Percentiles rank a stretch among this genome's conserved stretches.
These are phyloP conservation scores for Urosaurus nigricauda DNA, from an alignment of 2,797 vertebrate genomes.

Conservation along the genomic window DNA sequence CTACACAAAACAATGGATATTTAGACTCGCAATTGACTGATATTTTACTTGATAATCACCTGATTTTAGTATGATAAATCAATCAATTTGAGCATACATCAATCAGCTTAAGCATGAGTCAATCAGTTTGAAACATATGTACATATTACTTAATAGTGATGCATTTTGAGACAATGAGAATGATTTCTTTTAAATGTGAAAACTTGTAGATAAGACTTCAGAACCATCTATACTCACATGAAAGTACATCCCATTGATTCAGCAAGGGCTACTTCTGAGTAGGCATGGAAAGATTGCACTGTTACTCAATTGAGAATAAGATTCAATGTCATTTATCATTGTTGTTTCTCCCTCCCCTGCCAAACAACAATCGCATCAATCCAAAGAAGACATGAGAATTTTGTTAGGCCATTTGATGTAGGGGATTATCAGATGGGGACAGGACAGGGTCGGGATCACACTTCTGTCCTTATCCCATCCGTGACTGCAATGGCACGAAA, in stretches of 20 bases:
- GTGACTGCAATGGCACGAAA: too few species aligned
- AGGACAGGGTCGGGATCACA: too few species aligned
- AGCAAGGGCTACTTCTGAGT: too few species aligned
- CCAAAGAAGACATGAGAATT: background rate
- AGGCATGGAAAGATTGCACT: too few species aligned
- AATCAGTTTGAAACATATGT: constrained; percentile 2
- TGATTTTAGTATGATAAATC: background rate
- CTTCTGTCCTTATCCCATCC: too few species aligned
- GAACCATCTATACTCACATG: background rate
- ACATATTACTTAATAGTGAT: background rate
- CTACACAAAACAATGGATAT: background rate
- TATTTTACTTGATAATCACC: background rate
- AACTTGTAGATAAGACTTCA: background rate
- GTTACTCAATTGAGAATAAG: too few species aligned
- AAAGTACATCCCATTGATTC: too few species aligned
- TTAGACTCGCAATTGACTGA: background rate
- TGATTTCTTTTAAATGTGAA: background rate
- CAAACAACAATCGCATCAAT: background rate
- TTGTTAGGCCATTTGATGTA: background rate
- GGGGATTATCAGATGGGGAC: too few species aligned
- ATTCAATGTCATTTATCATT: too few species aligned
- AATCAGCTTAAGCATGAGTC: background rate
- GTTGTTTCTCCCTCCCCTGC: too few species aligned
- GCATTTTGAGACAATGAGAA: background rate
- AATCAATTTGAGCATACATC: too few species aligned